Evolutionary conservation across 2,888 invertebrate species (phyloP), one percentile per base, ranked within the genome.

Genomic region (Neuroscelio doddi): DNA sequence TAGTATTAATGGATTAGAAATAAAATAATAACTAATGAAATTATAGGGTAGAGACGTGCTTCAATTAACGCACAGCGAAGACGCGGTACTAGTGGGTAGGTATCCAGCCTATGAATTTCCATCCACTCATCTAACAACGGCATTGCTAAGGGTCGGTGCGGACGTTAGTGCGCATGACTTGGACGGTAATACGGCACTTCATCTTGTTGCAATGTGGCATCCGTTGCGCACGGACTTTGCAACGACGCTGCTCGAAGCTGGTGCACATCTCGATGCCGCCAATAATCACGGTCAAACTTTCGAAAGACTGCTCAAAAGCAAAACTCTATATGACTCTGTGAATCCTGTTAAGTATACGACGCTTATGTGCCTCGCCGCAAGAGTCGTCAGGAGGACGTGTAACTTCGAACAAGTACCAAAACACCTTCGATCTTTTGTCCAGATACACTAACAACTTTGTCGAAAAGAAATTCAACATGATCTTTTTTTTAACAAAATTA

Each of bases 131-230:
- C 87, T 93, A 69, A 92, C 93, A 3, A 88, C 89, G 74, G 90
- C 93, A 56, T 86, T 96, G 78, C 86, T 95, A 66, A 89, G 91
- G 70, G 93, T 94, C 16, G 97, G 96, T 8, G 95, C 95, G 0
- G 89, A 92, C 85, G 91, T 93, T 0, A 92, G 92, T 84, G 91
- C 91, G 0, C 85, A 89, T 1, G 97, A 97, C 85, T 90, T 91
- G 49, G 91, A 91, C 55, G 94, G 94, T 14, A 95, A 96, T 86
- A 95, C 95, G 14, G 93, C 96, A 8, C 88, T 97, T 45, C 97
- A 97, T 82, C 87, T 96, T 62, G 92, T 92, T 0, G 94, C 93
- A 64, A 89, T 91, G 84, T 90, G 91, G 57, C 84, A 86, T 69
- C 92, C 92, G 0, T 92, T 92, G 75, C 67, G 71, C 5, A 67